Base-by-base conservation (phyloP, 2,113 vertebrate genomes). In the Vanacampus margaritifer region DNA sequence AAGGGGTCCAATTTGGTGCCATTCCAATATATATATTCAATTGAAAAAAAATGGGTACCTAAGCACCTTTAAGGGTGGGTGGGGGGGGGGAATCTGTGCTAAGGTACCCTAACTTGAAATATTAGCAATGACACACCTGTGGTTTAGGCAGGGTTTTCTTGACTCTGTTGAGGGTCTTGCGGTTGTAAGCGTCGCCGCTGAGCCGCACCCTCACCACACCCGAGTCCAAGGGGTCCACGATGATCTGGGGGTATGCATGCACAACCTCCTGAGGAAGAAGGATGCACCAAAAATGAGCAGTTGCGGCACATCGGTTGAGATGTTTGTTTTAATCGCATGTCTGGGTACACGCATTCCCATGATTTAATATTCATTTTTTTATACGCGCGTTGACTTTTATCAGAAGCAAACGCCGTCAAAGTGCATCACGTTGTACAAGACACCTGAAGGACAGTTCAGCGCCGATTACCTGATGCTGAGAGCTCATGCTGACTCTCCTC, bases 151-250 rank as follows among this genome's bases (percentile, higher is more conserved):
- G 91, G 66, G 88, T 93, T 91, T 94, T 95, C 87, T 95, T 96
- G 76, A 96, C 92, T 76, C 94, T 92, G 91, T 95, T 96, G 81
- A 96, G 94, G 1, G 95, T 96, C 89, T 96, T 96, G 35, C 95
- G 93, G 87, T 96, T 96, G 85, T 96, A 96, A 59, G 93, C 94
- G 9, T 95, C 93, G 11, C 95, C 95, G 0, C 92, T 91, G 0
- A 95, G 91, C 60, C 92, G 92, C 71, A 96, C 89, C 83, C 89
- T 92, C 76, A 95, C 93, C 0, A 89, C 85, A 45, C 88, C 89
- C 4, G 92, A 87, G 26, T 94, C 94, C 79, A 92, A 81, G 12
- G 91, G 81, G 59, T 93, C 93, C 0, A 89, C 88, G 0, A 90
- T 90, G 61, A 96, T 90, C 89, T 96, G 94, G 21, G 94, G 94